Percentiles rank a stretch among this genome's conserved stretches.
These are phyloP conservation scores for Heterotis niloticus DNA, from an alignment of 2,113 vertebrate species.

Conservation along the genomic window DNA sequence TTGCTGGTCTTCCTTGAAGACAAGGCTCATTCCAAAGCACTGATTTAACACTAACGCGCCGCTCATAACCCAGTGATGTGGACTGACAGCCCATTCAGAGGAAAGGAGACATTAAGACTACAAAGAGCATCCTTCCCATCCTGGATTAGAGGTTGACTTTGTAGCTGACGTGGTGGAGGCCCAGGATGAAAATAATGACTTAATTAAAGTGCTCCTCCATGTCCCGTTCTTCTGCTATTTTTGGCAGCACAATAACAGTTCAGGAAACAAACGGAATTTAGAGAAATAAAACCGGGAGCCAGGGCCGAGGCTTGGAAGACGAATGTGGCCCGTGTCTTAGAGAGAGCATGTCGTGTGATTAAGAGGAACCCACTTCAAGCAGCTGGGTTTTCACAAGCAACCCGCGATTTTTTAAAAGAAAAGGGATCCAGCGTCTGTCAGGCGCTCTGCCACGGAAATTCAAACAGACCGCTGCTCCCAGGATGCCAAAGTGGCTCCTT, in stretches of 20 bases:
- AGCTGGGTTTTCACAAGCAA: conserved; percentile 56
- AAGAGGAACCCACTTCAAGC: conserved; percentile 66
- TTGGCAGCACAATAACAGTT: conserved; percentile 54
- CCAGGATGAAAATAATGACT: conserved; percentile 57
- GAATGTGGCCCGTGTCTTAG: conserved; percentile 63
- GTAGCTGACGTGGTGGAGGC: conserved; percentile 61
- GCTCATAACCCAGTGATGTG: conserved; percentile 57
- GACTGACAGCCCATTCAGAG: conserved; percentile 43
- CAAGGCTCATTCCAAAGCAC: conserved; percentile 59
- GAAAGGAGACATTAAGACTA: conserved; percentile 63
- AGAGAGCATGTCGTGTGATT: conserved; percentile 69
- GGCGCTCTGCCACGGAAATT: conserved; percentile 43
- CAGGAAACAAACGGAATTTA: conserved; percentile 45
- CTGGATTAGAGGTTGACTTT: conserved; percentile 62
- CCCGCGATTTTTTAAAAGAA: conserved; percentile 59
- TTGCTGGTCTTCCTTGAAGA: conserved; percentile 60
- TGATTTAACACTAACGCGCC: conserved; percentile 59
- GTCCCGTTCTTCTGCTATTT: conserved; percentile 52
- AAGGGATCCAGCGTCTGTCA: conserved; percentile 51
- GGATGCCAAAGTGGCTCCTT: conserved; percentile 16
- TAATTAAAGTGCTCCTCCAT: conserved; percentile 54
- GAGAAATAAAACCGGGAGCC: conserved; percentile 29
- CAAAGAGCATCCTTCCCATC: conserved; percentile 58
- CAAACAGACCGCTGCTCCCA: conserved; percentile 51
- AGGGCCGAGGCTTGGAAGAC: conserved; percentile 50